Evolutionary conservation across 2,797 vertebrate species (phyloP).

Genomic region (Silurus aristotelis): DNA sequence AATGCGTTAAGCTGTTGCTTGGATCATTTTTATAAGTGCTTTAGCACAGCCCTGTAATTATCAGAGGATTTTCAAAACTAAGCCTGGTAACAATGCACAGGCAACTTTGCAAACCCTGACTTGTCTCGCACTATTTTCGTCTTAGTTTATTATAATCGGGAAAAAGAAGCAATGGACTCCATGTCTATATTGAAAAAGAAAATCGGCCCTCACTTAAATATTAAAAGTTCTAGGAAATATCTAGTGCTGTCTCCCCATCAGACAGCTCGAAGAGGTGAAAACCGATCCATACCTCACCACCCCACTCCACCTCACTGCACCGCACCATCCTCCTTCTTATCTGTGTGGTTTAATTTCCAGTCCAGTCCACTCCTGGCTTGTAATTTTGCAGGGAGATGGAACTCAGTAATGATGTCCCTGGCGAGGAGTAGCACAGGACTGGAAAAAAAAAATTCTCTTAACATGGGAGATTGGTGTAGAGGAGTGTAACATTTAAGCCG

Average conservation of each 20-base stretch:
- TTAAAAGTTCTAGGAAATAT: not conserved
- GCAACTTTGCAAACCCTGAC: not conserved
- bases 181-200: not conserved
- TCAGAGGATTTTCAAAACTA: conserved; percentile 11
- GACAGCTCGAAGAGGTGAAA: conserved; percentile 35
- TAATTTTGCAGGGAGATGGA: conserved; percentile 54
- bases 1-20: conserved; percentile 1
- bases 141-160: not conserved
- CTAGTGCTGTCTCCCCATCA: conserved; percentile 4
- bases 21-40: conserved; percentile 7
- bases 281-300: conserved; percentile 28
- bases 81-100: not conserved
- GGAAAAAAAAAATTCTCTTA: conserved; percentile 36
- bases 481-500: conserved; percentile 53
- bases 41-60: conserved; percentile 41
- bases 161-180: not conserved
- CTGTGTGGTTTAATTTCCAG: conserved; percentile 51
- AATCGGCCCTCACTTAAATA: not conserved
- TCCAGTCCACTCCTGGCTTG: conserved; percentile 25
- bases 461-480: conserved; percentile 48
- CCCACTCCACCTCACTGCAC: not conserved
- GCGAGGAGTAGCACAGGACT: conserved; percentile 44
- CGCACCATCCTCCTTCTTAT: conserved; percentile 11
- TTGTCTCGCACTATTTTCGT: not conserved
- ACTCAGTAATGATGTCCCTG: conserved; percentile 52